Evolutionary conservation across 2,888 invertebrate species (phyloP).

Genomic region (Chydorus sphaericus): DNA sequence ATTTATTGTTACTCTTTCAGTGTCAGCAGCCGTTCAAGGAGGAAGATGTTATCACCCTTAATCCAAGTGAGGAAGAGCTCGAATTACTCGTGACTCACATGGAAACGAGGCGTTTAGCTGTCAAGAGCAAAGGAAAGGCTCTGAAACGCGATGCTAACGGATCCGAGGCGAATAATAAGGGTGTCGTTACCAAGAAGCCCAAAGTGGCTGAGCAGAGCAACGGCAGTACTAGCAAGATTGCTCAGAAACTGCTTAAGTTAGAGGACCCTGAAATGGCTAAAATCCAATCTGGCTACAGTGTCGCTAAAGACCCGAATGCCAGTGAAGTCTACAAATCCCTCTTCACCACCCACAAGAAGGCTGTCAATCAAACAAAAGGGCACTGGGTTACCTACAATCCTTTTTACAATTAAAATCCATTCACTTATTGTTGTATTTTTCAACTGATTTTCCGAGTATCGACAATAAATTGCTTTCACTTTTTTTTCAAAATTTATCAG

Average conservation of each 20-base stretch:
- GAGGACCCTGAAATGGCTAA: slow-evolving; percentile 45
- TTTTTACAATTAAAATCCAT: slow-evolving; percentile 47
- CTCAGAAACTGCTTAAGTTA: background rate
- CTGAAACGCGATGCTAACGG: slow-evolving; percentile 39
- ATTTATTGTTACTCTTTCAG: slow-evolving; percentile 29
- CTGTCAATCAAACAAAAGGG: slow-evolving; percentile 70
- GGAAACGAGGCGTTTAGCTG: slow-evolving; percentile 43
- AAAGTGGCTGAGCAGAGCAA: slow-evolving; percentile 16
- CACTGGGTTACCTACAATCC: slow-evolving; percentile 99
- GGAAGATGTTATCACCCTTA: slow-evolving; percentile 73
- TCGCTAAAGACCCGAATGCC: slow-evolving; percentile 78
- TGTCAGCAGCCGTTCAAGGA: slow-evolving; percentile 64
- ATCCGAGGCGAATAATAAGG: slow-evolving; percentile 14
- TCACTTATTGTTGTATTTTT: background rate
- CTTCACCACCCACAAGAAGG: slow-evolving; percentile 79
- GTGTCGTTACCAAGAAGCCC: slow-evolving; percentile 20
- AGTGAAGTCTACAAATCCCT: slow-evolving; percentile 86
- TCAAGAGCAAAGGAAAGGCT: slow-evolving; percentile 41
- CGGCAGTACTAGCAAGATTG: slow-evolving; percentile 7
- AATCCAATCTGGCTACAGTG: slow-evolving; percentile 47
- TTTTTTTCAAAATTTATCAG: background rate
- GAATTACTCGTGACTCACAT: slow-evolving; percentile 46
- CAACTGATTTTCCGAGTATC: too few relatives aligned
- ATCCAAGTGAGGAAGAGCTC: slow-evolving; percentile 58
- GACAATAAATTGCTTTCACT: background rate